Conservation (phyloP, 1,140 invertebrate species). For the Heliothis virescens region DNA sequence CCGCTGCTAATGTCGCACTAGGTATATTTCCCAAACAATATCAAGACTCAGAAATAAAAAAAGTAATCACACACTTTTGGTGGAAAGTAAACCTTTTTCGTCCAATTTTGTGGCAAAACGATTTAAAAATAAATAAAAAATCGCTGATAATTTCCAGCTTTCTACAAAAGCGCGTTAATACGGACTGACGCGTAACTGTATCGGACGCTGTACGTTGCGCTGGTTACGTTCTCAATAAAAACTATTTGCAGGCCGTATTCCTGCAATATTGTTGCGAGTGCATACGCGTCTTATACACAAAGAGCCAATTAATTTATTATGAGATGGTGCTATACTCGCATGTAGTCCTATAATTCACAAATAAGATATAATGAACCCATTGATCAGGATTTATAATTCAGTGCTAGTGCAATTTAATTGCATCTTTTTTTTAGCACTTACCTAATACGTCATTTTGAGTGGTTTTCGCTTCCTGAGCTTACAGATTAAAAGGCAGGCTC, state of each 20-base stretch:
- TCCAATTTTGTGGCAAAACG: constrained; percentile 33
- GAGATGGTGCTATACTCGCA: background rate
- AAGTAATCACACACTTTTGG: constrained; percentile 41
- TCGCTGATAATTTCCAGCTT: constrained; percentile 34
- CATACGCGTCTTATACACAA: constrained; percentile 11
- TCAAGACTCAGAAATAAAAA: constrained; percentile 31
- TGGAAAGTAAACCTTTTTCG: constrained; percentile 34
- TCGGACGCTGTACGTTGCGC: constrained; percentile 47
- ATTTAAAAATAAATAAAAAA: constrained; percentile 44
- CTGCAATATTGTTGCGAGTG: constrained; percentile 32
- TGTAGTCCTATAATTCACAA: background rate
- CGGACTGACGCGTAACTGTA: constrained; percentile 54
- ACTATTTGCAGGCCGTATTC: constrained; percentile 48
- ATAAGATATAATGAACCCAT: background rate
- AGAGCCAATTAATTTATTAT: background rate
- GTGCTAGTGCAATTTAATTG: constrained; percentile 7
- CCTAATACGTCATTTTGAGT: constrained; percentile 27
- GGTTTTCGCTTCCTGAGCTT: constrained; percentile 8
- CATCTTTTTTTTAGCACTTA: constrained; percentile 8
- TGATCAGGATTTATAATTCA: constrained; percentile 1
- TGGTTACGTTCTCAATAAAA: constrained; percentile 56
- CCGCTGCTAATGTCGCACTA: constrained; percentile 35
- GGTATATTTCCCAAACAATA: constrained; percentile 33
- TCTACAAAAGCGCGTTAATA: constrained; percentile 49
- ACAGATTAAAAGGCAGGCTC: background rate